Evolutionary conservation across 2,113 vertebrate species (phyloP).

Genomic region (Centropus bengalensis): DNA sequence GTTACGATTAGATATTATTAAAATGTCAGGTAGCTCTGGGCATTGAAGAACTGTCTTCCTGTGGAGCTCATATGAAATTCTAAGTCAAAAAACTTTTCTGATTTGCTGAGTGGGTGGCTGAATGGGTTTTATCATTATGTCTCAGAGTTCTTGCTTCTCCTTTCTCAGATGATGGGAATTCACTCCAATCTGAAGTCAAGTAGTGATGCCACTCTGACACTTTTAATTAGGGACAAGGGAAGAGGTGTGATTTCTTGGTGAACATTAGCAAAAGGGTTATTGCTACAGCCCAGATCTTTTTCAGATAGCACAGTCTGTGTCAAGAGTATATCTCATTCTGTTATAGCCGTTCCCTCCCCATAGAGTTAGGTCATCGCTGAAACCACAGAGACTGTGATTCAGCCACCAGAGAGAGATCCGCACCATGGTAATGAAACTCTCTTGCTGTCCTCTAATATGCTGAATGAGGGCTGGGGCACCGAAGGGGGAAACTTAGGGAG

Average conservation of each 20-base stretch:
- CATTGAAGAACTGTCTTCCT: constrained; percentile 30
- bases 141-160: constrained; percentile 29
- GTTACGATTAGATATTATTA: constrained; percentile 52
- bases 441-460: not conserved
- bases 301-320: not conserved
- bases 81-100: constrained; percentile 50
- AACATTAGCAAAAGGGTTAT: not conserved
- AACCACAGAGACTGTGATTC: not conserved
- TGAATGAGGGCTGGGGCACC: not conserved
- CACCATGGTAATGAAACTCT: not conserved
- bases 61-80: constrained; percentile 15
- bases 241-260: not conserved
- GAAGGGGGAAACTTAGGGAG: not conserved
- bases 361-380: not conserved
- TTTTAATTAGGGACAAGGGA: constrained; percentile 23
- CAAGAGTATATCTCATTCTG: not conserved
- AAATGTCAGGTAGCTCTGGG: constrained; percentile 52
- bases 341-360: not conserved
- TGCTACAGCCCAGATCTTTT: not conserved
- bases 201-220: not conserved
- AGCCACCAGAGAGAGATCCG: not conserved
- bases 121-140: constrained; percentile 40
- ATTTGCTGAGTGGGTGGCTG: constrained; percentile 55
- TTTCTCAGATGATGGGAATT: not conserved
- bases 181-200: constrained; percentile 19